These are phyloP conservation scores for Eumacrocentrus americanus DNA, from an alignment of 2,888 invertebrate species.

Conservation along the genomic window DNA sequence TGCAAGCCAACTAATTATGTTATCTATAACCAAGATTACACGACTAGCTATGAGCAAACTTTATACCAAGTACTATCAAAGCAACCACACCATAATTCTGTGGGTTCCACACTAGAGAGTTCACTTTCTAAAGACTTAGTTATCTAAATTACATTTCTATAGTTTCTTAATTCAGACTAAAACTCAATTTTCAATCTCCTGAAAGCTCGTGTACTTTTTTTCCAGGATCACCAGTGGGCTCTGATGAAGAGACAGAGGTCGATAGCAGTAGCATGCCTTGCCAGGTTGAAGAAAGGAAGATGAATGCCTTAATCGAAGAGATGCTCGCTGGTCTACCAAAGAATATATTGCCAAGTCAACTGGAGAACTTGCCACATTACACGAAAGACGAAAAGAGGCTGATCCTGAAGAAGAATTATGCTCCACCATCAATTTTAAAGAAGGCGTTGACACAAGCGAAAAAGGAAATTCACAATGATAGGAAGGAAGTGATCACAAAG, in stretches of 20 bases:
- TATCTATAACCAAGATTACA: constrained; percentile 6
- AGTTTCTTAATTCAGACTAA: no score
- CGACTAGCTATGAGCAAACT: background rate
- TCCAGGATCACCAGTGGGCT: constrained; percentile 1
- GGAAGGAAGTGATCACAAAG: background rate
- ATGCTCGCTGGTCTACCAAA: constrained; percentile 34
- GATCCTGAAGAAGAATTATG: constrained; percentile 9
- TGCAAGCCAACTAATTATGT: constrained; percentile 17
- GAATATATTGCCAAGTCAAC: constrained; percentile 29
- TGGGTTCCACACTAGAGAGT: background rate
- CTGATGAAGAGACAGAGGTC: background rate
- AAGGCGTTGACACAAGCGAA: constrained; percentile 26
- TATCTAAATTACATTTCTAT: no score
- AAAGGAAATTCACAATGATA: constrained; percentile 21
- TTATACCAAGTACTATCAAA: background rate
- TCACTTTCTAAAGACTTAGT: no score
- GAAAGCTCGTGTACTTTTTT: no score
- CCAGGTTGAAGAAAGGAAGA: constrained; percentile 18
- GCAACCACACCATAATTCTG: background rate
- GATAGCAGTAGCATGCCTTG: constrained; percentile 3
- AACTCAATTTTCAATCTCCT: no score
- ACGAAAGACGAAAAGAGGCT: constrained; percentile 13
- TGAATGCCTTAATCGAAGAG: constrained; percentile 33
- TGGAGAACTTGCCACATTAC: constrained; percentile 27
- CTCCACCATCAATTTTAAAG: constrained; percentile 22